phyloP scores from a whole-genome alignment of 2,888 invertebrate species.

The Monopis laevigella region DNA sequence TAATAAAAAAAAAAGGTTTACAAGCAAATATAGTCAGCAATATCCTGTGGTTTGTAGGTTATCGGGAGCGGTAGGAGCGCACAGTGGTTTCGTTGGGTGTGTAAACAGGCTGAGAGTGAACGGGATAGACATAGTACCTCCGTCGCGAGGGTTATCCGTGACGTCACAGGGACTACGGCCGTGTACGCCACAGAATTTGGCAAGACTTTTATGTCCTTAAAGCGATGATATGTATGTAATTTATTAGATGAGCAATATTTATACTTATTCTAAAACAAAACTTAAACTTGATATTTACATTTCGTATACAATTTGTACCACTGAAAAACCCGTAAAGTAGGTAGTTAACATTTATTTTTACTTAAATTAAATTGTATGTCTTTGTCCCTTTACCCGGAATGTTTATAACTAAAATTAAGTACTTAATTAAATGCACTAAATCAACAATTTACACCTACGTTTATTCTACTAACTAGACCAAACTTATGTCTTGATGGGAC shows the following conservation, averaged over 20 bases:
- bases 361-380: too few species aligned
- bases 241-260: background rate
- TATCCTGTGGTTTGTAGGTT: constrained; percentile 58
- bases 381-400: too few species aligned
- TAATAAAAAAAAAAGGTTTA: too few species aligned
- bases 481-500: too few species aligned
- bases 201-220: constrained; percentile 46
- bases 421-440: too few species aligned
- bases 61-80: constrained; percentile 76
- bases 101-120: constrained; percentile 78
- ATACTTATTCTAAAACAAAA: background rate
- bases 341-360: too few species aligned
- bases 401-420: too few species aligned
- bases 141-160: constrained; percentile 58
- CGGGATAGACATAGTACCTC: constrained; percentile 65
- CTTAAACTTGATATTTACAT: background rate
- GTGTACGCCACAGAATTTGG: constrained; percentile 52
- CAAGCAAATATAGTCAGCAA: too few species aligned
- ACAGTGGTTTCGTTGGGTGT: constrained; percentile 84
- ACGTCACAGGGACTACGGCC: constrained; percentile 42
- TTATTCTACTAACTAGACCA: too few species aligned
- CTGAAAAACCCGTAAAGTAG: too few species aligned
- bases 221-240: background rate
- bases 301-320: too few species aligned
- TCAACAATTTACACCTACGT: too few species aligned